Percentiles rank a stretch among this genome's conserved stretches.
phyloP scores from a whole-genome alignment of 2,888 invertebrate species.

The Hetaerina titia region DNA sequence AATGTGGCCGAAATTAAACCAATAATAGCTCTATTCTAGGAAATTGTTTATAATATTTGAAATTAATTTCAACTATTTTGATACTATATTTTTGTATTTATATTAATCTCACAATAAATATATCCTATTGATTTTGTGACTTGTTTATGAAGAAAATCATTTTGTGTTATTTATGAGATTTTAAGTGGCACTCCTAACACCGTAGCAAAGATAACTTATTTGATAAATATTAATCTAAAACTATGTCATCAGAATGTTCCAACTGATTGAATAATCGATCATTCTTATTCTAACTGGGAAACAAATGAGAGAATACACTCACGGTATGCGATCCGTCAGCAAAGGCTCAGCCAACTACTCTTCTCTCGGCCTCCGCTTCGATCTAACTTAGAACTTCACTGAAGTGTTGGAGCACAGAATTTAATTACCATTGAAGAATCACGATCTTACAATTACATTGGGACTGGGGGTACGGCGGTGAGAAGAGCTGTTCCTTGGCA shows the following conservation, averaged over 20 bases:
- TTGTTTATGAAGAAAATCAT: too few species aligned
- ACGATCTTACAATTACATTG: neutral
- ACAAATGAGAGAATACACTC: neutral
- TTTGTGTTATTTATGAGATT: too few species aligned
- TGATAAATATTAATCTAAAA: neutral
- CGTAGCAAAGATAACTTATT: too few species aligned
- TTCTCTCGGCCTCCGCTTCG: neutral
- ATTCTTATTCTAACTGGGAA: neutral
- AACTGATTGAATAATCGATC: neutral
- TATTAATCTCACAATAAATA: too few species aligned
- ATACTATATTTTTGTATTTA: too few species aligned
- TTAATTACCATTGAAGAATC: neutral
- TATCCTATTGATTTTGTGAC: too few species aligned
- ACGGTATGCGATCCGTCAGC: neutral
- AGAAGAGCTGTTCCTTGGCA: neutral
- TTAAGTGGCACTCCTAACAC: too few species aligned
- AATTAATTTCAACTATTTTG: too few species aligned
- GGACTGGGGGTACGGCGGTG: neutral
- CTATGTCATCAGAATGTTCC: neutral
- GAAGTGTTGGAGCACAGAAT: neutral
- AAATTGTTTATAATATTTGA: too few species aligned
- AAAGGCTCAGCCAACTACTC: neutral
- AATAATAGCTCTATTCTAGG: too few species aligned
- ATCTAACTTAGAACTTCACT: neutral
- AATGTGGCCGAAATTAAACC: too few species aligned